Base-by-base conservation (phyloP, 2,888 invertebrate species). In the Steinernema scapterisci region DNA sequence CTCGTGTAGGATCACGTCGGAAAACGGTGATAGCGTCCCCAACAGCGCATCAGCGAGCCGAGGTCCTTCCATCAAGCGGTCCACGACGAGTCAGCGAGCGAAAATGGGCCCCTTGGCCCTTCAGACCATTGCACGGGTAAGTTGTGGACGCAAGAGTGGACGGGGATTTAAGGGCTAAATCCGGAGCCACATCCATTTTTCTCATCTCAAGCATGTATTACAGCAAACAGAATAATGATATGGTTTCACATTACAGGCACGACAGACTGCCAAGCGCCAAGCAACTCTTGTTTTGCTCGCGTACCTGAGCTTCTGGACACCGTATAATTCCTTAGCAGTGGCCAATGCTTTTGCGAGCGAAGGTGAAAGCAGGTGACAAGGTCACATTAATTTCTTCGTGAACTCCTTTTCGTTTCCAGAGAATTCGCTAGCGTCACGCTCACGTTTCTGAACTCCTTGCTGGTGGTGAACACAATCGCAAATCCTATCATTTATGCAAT, bases 401-500 rank as follows among this genome's bases (percentile, higher is more conserved):
- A 19, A 9, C 23, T 9, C 16, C 54, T 13, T 13, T 21, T 54
- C 54, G 9, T 13, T 38, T 38, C 9, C 9, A 38, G 38, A 16
- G 75, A 79, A 38, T 75, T 77, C 51, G 77, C 77, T 21, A 76
- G 73, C 6, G 75, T 76, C 27, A 79, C 80, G 38, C 75, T 80
- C 31, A 81, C 81, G 13, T 85, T 84, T 73, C 74, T 85, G 46
- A 85, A 85, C 75, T 77, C 79, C 16, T 77, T 82, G 38, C 84
- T 85, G 51, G 84, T 84, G 63, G 79, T 82, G 11, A 85, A 85
- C 72, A 79, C 85, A 5, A 79, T 84, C 16, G 81, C 81, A 7
- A 85, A 85, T 71, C 85, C 85, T 0, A 76, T 85, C 21, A 85
- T 85, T 75, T 85, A 85, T 76, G 85, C 63, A 1, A 63, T 63